These are phyloP conservation scores for Papilio glaucus DNA, from an alignment of 1,140 invertebrate genomes.

Conservation along the genomic window DNA sequence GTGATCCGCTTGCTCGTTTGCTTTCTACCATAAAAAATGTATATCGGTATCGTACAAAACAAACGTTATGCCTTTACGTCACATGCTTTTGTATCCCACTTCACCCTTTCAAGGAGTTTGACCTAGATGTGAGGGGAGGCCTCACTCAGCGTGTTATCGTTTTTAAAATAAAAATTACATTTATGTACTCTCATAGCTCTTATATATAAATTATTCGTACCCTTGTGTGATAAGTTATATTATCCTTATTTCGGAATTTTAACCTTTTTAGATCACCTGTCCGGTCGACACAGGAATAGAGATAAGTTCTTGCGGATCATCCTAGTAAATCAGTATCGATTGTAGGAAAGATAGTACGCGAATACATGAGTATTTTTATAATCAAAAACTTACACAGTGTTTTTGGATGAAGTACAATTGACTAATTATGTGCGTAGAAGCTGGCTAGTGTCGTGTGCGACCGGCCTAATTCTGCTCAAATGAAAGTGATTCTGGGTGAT, in stretches of 20 bases:
- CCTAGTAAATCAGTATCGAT: not conserved
- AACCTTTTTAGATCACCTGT: no score
- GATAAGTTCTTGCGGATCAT: not conserved
- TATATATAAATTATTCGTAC: not conserved
- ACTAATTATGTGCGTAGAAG: not conserved
- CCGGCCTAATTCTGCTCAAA: not conserved
- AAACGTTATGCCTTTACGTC: conserved; percentile 12
- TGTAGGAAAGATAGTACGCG: not conserved
- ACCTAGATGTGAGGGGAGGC: not conserved
- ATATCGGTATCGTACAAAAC: not conserved
- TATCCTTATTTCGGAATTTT: not conserved
- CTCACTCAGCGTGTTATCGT: not conserved
- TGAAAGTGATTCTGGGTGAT: not conserved
- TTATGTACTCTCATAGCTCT: no score
- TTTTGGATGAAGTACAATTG: not conserved
- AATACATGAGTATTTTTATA: not conserved
- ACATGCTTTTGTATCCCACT: conserved; percentile 17
- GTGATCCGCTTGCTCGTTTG: no score
- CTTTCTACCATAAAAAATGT: not conserved
- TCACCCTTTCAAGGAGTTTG: conserved; percentile 20
- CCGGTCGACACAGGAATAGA: not conserved
- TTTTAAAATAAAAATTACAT: conserved; percentile 5
- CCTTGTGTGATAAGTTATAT: not conserved
- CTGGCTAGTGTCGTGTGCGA: not conserved
- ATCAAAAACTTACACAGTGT: not conserved